Evolutionary conservation across 2,113 vertebrate species (phyloP), one percentile per base, ranked within the genome.

Genomic region (Hyla sarda): DNA sequence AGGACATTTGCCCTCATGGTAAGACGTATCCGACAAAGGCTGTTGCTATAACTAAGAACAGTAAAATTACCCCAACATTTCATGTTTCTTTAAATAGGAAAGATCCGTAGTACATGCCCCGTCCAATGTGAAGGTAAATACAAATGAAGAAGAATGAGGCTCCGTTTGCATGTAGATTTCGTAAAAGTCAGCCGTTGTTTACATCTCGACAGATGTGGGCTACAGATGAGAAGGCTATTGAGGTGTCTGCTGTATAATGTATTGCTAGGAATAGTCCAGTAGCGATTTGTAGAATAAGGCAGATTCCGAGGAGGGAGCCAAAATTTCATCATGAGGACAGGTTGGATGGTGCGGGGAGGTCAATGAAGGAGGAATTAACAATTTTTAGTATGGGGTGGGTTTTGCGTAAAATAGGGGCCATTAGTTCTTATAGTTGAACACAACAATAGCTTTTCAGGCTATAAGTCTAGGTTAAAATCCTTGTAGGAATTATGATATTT

Each of bases 311-410:
- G 0, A 92, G 47, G 0, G 90, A 92, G 0, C 90, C 91, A 0
- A 89, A 89, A 0, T 91, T 92, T 88, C 91, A 92, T 89, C 88
- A 91, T 0, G 48, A 23, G 0, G 91, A 92, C 1, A 90, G 90
- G 6, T 91, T 91, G 0, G 88, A 28, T 0, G 88, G 88, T 0
- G 88, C n/a, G 0, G 89, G 90, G 0, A 91, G 84, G 0, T 87
- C 56, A 76, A 90, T 23, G 30, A 41, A 37, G 71, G 30, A 0
- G 0, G 17, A 83, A 19, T 78, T 80, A 65, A 79, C 16, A 16
- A 87, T 86, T 72, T 87, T 89, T 0, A 90, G 5, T 0, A 90
- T 89, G 0, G 86, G 87, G n/a, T 88, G 88, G 0, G 76, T 52
- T 85, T 91, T 91, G 83, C 45, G 58, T 1, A 88, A 69, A 48